A percentile compares a stretch with the other conserved stretches of the same genome.
These are phyloP conservation scores for Sinella curviseta DNA, from an alignment of 1,140 invertebrate genomes.

Conservation along the genomic window DNA sequence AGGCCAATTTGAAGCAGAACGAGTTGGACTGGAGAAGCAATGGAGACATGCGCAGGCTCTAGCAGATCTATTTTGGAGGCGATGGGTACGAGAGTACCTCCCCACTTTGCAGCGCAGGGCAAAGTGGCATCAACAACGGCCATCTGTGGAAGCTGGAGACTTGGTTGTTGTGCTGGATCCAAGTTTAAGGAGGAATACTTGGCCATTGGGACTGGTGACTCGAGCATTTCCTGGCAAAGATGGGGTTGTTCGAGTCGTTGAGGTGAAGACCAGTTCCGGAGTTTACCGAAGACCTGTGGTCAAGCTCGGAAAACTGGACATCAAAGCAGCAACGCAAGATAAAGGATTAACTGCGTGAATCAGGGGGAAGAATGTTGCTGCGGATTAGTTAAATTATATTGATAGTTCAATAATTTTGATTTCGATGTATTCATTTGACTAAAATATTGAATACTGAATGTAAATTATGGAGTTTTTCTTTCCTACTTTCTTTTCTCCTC, in stretches of 20 bases:
- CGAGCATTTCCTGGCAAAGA: neutral
- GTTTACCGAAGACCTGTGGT: neutral
- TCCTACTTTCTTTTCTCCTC: too few species aligned
- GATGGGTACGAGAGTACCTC: constrained; percentile 37
- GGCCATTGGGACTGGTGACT: neutral
- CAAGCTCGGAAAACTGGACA: neutral
- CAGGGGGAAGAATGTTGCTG: constrained; percentile 5
- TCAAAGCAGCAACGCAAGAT: neutral
- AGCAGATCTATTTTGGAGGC: constrained; percentile 41
- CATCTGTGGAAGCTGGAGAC: neutral
- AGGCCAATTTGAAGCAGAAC: constrained; percentile 12
- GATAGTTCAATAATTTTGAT: too few species aligned
- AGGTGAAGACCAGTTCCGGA: neutral
- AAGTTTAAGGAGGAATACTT: neutral
- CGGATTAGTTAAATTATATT: too few species aligned
- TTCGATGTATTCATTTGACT: too few species aligned
- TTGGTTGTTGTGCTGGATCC: constrained; percentile 8
- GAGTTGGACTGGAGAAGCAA: constrained; percentile 3
- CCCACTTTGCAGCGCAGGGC: constrained; percentile 30
- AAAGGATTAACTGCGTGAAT: neutral
- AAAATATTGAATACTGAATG: too few species aligned
- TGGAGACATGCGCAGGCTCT: constrained; percentile 28
- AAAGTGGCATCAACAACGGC: constrained; percentile 25
- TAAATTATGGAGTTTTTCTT: too few species aligned
- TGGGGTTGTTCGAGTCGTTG: neutral